phyloP scores from a whole-genome alignment of 2,888 invertebrate species.

The Drosophila macrospina region DNA sequence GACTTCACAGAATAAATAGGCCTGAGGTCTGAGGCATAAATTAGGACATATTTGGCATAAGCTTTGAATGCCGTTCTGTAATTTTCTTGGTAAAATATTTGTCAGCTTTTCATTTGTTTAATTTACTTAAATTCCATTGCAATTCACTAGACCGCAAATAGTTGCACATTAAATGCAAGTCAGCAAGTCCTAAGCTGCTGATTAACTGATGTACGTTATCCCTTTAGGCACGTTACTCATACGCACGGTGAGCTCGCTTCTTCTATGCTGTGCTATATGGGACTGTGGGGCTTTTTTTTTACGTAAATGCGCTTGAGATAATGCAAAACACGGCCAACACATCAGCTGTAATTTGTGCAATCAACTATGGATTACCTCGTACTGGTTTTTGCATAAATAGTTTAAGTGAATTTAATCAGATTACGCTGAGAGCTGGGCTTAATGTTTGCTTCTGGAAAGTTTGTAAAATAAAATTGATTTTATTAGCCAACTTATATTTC shows the following conservation, averaged over 20 bases:
- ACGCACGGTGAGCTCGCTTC: constrained; percentile 37
- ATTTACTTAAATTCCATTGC: constrained; percentile 29
- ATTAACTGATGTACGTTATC: constrained; percentile 26
- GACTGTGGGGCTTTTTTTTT: constrained; percentile 13
- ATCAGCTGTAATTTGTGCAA: constrained; percentile 21
- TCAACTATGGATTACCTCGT: constrained; percentile 2
- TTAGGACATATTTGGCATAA: constrained; percentile 20
- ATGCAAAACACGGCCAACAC: constrained; percentile 23
- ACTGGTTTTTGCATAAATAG: background rate
- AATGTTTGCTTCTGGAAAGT: background rate
- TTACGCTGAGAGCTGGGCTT: too few species aligned
- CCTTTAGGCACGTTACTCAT: constrained; percentile 36
- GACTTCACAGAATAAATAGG: constrained; percentile 24
- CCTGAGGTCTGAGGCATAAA: constrained; percentile 1
- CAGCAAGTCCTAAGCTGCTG: constrained; percentile 54
- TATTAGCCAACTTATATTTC: background rate
- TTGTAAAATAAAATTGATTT: background rate
- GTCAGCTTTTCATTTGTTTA: constrained; percentile 24
- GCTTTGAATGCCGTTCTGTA: constrained; percentile 25
- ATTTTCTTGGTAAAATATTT: constrained; percentile 50
- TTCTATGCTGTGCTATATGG: background rate
- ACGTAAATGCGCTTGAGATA: constrained; percentile 23
- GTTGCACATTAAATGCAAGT: constrained; percentile 39
- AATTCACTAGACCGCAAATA: constrained; percentile 36
- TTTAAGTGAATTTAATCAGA: background rate